These are phyloP conservation scores for Myotis yumanensis DNA, from an alignment of 2,113 vertebrate genomes.

Conservation along the genomic window DNA sequence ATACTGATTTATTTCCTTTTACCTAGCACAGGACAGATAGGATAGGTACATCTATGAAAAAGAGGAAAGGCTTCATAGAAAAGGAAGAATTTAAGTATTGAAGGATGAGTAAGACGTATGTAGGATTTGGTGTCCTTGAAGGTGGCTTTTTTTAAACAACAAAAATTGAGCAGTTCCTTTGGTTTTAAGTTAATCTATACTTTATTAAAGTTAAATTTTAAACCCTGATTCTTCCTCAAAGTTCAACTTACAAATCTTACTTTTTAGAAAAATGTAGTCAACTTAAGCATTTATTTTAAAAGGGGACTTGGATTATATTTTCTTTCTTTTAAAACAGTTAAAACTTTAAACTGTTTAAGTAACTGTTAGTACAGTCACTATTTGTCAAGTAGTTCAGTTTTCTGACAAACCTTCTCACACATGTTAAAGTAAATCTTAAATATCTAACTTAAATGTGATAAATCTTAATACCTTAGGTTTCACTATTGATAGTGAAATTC, in stretches of 20 bases:
- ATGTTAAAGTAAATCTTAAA: conserved; percentile 21
- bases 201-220: conserved; percentile 35
- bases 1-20: conserved; percentile 7
- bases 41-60: not conserved
- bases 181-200: conserved; percentile 27
- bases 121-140: not conserved
- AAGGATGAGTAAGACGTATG: not conserved
- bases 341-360: conserved; percentile 23
- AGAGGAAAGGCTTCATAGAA: not conserved
- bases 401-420: not conserved
- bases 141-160: not conserved
- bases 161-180: conserved; percentile 8
- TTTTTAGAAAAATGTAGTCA: not conserved
- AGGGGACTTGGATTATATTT: not conserved
- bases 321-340: conserved; percentile 24
- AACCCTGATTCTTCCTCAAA: not conserved
- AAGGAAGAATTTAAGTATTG: not conserved
- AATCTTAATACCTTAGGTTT: conserved; percentile 25
- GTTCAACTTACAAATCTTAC: not conserved
- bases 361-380: not conserved
- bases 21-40: not conserved
- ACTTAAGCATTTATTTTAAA: conserved; percentile 20
- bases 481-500: not conserved
- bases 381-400: not conserved
- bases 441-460: not conserved